phyloP scores from a whole-genome alignment of 2,888 invertebrate species.

The Agrotis segetum region DNA sequence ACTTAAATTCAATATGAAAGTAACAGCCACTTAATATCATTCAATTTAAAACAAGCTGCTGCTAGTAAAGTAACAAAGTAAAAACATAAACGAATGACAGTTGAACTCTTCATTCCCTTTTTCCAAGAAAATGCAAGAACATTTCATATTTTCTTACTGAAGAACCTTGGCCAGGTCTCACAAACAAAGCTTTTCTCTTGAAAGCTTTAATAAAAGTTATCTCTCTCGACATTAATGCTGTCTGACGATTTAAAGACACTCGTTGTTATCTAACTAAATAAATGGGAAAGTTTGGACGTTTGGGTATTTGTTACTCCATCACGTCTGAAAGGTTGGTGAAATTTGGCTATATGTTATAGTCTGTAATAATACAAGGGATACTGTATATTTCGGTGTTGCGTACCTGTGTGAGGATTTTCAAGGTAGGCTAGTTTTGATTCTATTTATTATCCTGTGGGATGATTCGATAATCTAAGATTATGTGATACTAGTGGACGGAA shows the following conservation, averaged over 20 bases:
- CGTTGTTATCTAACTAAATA: not conserved
- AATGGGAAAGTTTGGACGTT: no score
- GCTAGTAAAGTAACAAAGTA: not conserved
- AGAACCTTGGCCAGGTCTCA: not conserved
- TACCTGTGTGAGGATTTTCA: no score
- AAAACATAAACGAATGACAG: conserved; percentile 5
- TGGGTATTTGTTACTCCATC: no score
- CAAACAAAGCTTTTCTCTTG: conserved; percentile 14
- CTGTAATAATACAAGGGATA: no score
- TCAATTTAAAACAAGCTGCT: not conserved
- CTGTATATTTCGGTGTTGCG: no score
- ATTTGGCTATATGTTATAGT: no score
- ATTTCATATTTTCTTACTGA: conserved; percentile 10
- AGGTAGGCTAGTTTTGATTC: no score
- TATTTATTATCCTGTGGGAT: no score
- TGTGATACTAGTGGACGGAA: not conserved
- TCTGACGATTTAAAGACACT: conserved; percentile 9
- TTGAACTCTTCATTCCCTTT: not conserved
- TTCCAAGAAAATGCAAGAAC: conserved; percentile 4
- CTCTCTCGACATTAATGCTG: conserved; percentile 12
- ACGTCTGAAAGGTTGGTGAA: no score
- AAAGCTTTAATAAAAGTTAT: conserved; percentile 30
- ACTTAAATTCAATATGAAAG: not conserved
- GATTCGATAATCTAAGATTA: no score
- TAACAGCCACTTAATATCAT: not conserved